Evolutionary conservation across 2,797 vertebrate species (phyloP), one percentile per base, ranked within the genome.

Genomic region (Catostomus latipinnis): DNA sequence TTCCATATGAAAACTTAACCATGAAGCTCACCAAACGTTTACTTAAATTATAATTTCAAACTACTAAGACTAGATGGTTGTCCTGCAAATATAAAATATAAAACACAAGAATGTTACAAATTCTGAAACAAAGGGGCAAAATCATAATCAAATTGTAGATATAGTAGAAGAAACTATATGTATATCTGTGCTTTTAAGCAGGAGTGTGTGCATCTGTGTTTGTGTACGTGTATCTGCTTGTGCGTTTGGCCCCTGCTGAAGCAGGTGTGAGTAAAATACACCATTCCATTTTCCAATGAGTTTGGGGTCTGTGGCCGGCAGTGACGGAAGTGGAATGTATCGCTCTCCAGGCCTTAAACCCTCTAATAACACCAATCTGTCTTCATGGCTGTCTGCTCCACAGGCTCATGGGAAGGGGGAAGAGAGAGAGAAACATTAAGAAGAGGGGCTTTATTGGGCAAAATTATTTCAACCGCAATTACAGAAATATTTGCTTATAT

Each of bases 321-420:
- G 66, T 76, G 80, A 71, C 60, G 34, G 48, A 71, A 81, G 58
- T 62, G 6, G 43, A 78, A 67, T 76, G 84, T 82, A 70, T 83
- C 18, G 69, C 84, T 80, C 67, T 86, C 86, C 76, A 84, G 83
- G 22, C 61, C 45, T 48, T 61, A 18, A 12, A 79, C 60, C 48
- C 67, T 76, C 63, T 88, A 89, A 92, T 93, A 89, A 91, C 86
- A 83, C 84, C 87, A 87, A 93, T 92, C 88, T 89, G 88, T 93
- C 92, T 93, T 90, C 90, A 92, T 91, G 87, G 92, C 86, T 89
- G 92, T 90, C 91, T 53, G 73, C 84, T 75, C 90, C 90, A 92
- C 90, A 90, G 85, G 88, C 90, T 88, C 87, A 84, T 86, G 88
- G 88, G 74, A 57, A 83, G 46, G 18, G 58, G 52, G 13, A 34